Conservation (phyloP, 2,888 invertebrate genomes). For the Teleiodes luculella region DNA sequence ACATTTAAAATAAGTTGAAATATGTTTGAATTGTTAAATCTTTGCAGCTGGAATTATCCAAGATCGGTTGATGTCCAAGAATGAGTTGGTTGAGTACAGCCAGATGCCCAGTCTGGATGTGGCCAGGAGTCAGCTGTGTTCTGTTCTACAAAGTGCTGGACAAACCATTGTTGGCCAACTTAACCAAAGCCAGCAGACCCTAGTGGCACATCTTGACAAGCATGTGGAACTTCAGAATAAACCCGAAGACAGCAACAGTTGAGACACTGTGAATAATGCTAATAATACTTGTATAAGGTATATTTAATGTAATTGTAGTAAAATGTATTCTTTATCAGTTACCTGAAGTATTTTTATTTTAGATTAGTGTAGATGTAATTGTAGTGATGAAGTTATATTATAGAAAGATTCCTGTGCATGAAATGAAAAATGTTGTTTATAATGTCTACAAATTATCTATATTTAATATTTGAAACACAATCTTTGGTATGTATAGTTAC, state of each 20-base stretch:
- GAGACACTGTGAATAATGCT: not conserved
- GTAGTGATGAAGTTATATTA: not conserved
- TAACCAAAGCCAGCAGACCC: conserved; percentile 82
- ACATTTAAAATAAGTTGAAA: too few relatives aligned
- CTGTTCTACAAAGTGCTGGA: conserved; percentile 82
- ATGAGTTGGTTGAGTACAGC: conserved; percentile 83
- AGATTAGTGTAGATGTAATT: not conserved
- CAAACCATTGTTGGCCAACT: conserved; percentile 82
- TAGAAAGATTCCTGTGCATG: not conserved
- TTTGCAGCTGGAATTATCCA: conserved; percentile 86
- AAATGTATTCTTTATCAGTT: not conserved
- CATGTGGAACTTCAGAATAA: conserved; percentile 62
- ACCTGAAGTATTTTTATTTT: not conserved
- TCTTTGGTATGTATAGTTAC: conserved; percentile 58
- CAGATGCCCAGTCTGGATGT: conserved; percentile 81
- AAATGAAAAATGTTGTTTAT: not conserved
- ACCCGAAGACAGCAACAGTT: conserved; percentile 2
- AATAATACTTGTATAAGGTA: not conserved
- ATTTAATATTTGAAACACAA: conserved; percentile 43
- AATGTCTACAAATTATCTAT: conserved; percentile 19
- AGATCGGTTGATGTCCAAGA: conserved; percentile 81
- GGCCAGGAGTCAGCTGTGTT: conserved; percentile 83
- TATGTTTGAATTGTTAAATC: conserved; percentile 21
- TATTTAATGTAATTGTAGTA: conserved; percentile 6
- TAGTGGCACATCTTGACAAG: conserved; percentile 83